Conservation (phyloP, 2,888 invertebrate species). For the Tipula helvola region DNA sequence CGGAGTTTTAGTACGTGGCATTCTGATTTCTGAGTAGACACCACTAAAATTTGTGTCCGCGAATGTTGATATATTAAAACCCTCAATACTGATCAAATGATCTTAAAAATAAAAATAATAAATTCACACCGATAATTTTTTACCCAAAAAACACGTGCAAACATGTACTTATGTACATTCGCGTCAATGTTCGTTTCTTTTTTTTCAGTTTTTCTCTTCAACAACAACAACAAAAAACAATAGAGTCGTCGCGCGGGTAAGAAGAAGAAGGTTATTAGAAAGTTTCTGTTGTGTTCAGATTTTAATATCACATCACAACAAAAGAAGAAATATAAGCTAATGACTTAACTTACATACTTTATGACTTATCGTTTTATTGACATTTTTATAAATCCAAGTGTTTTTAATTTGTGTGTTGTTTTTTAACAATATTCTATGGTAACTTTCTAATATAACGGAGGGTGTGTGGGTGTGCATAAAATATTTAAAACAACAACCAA, state of each 20-base stretch:
- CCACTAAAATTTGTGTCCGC: too few species aligned
- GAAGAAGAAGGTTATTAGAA: background rate
- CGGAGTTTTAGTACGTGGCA: too few species aligned
- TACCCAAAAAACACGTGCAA: background rate
- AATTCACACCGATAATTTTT: background rate
- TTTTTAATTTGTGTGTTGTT: too few species aligned
- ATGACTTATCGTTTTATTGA: background rate
- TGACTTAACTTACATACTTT: background rate
- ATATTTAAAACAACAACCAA: background rate
- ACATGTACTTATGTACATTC: background rate
- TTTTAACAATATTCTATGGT: background rate
- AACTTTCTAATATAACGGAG: background rate
- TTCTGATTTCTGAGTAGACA: too few species aligned
- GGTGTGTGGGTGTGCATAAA: background rate
- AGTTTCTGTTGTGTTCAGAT: background rate
- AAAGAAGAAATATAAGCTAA: background rate
- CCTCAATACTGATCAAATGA: too few species aligned
- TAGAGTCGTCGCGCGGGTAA: background rate
- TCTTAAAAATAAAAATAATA: too few species aligned
- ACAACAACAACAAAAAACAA: background rate
- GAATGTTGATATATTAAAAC: too few species aligned
- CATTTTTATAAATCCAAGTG: background rate
- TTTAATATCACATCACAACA: background rate
- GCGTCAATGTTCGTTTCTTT: background rate
- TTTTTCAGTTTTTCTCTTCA: background rate